Evolutionary conservation across 2,113 vertebrate species (phyloP).

Genomic region (Carassius gibelio): DNA sequence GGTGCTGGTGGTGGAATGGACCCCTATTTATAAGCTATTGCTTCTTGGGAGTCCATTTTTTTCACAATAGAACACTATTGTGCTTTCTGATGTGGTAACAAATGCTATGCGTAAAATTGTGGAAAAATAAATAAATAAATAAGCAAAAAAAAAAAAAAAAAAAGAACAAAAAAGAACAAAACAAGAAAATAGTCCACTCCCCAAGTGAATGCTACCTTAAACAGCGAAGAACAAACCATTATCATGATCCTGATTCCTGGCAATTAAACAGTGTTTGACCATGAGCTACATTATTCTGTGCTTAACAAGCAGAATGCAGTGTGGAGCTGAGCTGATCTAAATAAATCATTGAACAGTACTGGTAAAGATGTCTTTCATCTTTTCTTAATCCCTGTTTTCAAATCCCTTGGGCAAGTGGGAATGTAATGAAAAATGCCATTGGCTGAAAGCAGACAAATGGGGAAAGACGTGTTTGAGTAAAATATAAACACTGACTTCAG

Average conservation of each 20-base stretch:
- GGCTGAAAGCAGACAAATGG: conserved; percentile 5
- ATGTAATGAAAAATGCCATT: conserved; percentile 18
- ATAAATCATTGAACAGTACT: conserved; percentile 39
- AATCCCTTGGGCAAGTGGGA: not conserved
- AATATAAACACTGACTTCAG: not conserved
- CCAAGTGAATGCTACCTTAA: not conserved
- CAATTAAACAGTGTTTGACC: conserved; percentile 19
- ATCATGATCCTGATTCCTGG: conserved; percentile 10
- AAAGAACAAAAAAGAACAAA: not conserved
- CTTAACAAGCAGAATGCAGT: conserved; percentile 34
- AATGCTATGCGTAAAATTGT: too few species aligned
- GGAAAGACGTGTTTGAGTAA: conserved; percentile 10
- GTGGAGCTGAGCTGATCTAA: conserved; percentile 10
- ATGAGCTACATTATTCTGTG: conserved; percentile 47
- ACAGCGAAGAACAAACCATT: conserved; percentile 7
- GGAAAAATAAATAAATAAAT: too few species aligned
- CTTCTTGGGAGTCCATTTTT: too few species aligned
- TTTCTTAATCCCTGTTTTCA: conserved; percentile 33
- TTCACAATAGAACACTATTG: too few species aligned
- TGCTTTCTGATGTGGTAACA: too few species aligned
- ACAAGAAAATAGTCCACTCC: conserved; percentile 3
- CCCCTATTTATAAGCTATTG: too few species aligned
- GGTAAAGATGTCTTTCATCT: conserved; percentile 30
- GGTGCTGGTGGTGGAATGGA: too few species aligned
- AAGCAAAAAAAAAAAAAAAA: too few species aligned